Conservation (phyloP, 1,140 invertebrate species). For the Drosophila melanica region DNA sequence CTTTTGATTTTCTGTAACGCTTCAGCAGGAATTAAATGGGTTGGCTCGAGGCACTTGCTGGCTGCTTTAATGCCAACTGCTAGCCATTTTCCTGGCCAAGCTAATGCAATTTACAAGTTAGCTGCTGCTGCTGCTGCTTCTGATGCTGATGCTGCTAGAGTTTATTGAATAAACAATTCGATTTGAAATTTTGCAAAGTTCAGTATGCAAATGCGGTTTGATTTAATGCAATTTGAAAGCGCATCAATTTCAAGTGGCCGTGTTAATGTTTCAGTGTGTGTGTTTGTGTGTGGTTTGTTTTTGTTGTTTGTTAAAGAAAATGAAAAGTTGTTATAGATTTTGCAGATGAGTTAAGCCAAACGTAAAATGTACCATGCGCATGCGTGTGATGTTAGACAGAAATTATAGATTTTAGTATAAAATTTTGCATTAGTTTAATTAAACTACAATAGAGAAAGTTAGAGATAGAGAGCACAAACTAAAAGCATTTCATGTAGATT, state of each 20-base stretch:
- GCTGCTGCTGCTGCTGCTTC: background rate
- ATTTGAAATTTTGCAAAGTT: slow-evolving; percentile 14
- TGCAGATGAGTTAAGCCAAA: slow-evolving; percentile 79
- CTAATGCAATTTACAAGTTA: slow-evolving; percentile 33
- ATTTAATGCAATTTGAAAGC: slow-evolving; percentile 13
- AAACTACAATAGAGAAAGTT: slow-evolving; percentile 56
- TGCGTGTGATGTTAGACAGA: slow-evolving; percentile 84
- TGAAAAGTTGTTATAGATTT: slow-evolving; percentile 59
- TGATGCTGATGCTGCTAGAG: background rate
- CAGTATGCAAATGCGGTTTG: slow-evolving; percentile 21
- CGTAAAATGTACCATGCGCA: slow-evolving; percentile 83
- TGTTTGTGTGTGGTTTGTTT: slow-evolving; percentile 16
- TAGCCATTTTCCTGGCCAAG: slow-evolving; percentile 45
- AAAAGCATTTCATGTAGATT: slow-evolving; percentile 45
- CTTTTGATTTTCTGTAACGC: slow-evolving; percentile 67
- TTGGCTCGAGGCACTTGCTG: background rate
- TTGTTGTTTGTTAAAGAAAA: slow-evolving; percentile 53
- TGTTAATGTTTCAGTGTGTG: slow-evolving; percentile 32
- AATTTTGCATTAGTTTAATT: slow-evolving; percentile 78
- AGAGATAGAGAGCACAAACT: slow-evolving; percentile 52
- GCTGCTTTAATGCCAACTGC: slow-evolving; percentile 19
- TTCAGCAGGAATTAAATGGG: slow-evolving; percentile 46
- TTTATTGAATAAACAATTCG: slow-evolving; percentile 11
- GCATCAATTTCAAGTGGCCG: slow-evolving; percentile 1
- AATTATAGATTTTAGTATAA: slow-evolving; percentile 83